Conservation (phyloP, 2,888 invertebrate species). For the Cepaea hortensis region DNA sequence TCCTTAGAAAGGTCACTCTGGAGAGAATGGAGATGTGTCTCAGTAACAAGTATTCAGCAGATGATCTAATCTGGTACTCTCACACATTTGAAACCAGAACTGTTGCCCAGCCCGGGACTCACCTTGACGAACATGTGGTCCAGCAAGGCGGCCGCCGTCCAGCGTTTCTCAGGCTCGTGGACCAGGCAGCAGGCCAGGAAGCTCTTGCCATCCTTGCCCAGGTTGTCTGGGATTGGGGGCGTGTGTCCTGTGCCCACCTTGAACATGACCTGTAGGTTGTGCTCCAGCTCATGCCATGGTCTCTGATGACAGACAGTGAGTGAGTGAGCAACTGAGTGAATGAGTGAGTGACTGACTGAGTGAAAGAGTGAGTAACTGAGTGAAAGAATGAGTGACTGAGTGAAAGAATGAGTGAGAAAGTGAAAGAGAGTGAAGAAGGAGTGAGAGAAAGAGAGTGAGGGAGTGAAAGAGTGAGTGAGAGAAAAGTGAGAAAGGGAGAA, state of each 20-base stretch:
- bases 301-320: slow-evolving; percentile 79
- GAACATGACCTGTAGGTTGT: slow-evolving; percentile 95
- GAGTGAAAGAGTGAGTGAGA: background rate
- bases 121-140: slow-evolving; percentile 85
- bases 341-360: background rate
- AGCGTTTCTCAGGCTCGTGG: slow-evolving; percentile 86
- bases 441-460: no score
- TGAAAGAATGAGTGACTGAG: no score
- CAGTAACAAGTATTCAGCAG: no score
- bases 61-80: no score
- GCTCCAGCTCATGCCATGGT: slow-evolving; percentile 94
- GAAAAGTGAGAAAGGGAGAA: background rate
- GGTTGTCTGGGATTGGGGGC: slow-evolving; percentile 84
- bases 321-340: background rate
- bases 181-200: slow-evolving; percentile 88
- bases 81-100: no score
- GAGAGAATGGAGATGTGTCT: no score
- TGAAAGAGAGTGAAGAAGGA: no score
- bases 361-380: no score
- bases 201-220: slow-evolving; percentile 89
- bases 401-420: no score
- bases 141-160: slow-evolving; percentile 84
- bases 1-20: no score
- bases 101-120: background rate
- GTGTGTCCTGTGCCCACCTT: slow-evolving; percentile 94